These are phyloP conservation scores for Hestina assimilis DNA, from an alignment of 1,140 invertebrate species.

Conservation along the genomic window DNA sequence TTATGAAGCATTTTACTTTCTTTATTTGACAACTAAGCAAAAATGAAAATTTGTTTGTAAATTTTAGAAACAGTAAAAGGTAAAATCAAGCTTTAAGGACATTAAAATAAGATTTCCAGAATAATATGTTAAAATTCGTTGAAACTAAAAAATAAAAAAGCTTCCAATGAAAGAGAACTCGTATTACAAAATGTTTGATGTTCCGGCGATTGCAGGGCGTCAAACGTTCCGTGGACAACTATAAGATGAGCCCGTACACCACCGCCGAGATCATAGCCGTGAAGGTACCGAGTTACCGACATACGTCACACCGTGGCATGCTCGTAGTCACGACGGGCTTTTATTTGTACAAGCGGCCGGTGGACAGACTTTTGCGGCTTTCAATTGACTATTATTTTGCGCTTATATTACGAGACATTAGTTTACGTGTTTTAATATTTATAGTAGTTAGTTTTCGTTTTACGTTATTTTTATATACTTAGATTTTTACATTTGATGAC, in stretches of 20 bases:
- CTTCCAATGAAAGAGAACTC: background rate
- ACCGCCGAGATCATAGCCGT: constrained; percentile 97
- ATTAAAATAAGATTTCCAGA: too few species aligned
- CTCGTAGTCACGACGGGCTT: constrained; percentile 15
- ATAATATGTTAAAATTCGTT: too few species aligned
- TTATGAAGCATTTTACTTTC: too few species aligned
- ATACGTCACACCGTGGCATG: background rate
- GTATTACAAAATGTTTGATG: background rate
- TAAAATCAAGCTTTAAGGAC: too few species aligned
- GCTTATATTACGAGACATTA: constrained; percentile 19
- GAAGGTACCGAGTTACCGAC: constrained; percentile 85
- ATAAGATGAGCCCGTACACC: constrained; percentile 80
- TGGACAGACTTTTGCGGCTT: constrained; percentile 10
- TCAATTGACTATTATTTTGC: constrained; percentile 27
- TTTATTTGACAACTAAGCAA: too few species aligned
- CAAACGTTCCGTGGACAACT: constrained; percentile 90
- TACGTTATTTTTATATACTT: background rate
- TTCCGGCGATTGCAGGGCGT: constrained; percentile 82
- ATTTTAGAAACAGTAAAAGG: too few species aligned
- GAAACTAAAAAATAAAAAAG: too few species aligned
- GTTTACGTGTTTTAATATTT: constrained; percentile 4
- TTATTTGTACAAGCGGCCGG: background rate
- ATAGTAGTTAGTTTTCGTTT: constrained; percentile 4
- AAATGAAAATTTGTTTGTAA: too few species aligned
- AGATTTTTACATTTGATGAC: background rate